A percentile compares a stretch with the other conserved stretches of the same genome.
phyloP scores from a whole-genome alignment of 2,888 invertebrate genomes.

The Listrodromus nycthemerus region DNA sequence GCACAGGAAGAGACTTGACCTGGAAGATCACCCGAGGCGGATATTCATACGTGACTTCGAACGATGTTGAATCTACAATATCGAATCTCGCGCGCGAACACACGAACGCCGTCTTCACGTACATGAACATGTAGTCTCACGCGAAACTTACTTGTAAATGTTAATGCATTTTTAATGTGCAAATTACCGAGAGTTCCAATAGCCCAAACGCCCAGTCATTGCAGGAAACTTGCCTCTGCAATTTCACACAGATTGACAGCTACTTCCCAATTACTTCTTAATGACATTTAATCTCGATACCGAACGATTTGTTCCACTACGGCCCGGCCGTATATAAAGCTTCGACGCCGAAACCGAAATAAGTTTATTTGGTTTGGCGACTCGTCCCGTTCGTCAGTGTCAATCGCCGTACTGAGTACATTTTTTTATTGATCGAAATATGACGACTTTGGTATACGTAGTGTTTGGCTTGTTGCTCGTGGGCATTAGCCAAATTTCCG shows the following conservation, averaged over 20 bases:
- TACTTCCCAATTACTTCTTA: slow-evolving; percentile 13
- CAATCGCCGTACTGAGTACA: not conserved
- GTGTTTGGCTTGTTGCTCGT: slow-evolving; percentile 13
- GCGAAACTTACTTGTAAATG: not conserved
- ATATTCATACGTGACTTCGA: not conserved
- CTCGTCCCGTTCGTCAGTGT: not conserved
- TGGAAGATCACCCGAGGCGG: not conserved
- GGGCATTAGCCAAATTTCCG: not conserved
- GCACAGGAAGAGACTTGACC: slow-evolving; percentile 1
- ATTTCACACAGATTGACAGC: not conserved
- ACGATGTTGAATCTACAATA: not conserved
- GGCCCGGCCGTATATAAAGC: slow-evolving; percentile 25
- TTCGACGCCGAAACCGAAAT: not conserved
- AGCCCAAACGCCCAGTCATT: slow-evolving; percentile 1
- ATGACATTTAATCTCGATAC: slow-evolving; percentile 14
- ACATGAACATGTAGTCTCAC: not conserved
- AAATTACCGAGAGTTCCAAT: not conserved
- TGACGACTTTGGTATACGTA: slow-evolving; percentile 6
- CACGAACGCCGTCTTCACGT: not conserved
- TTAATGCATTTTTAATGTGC: not conserved
- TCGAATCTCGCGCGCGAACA: not conserved
- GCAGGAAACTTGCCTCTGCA: not conserved
- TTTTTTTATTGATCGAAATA: not conserved
- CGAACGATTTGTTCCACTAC: slow-evolving; percentile 24
- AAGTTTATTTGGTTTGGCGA: slow-evolving; percentile 4